Base-by-base conservation (phyloP, 2,888 invertebrate species). In the Ernsta delagoae region DNA sequence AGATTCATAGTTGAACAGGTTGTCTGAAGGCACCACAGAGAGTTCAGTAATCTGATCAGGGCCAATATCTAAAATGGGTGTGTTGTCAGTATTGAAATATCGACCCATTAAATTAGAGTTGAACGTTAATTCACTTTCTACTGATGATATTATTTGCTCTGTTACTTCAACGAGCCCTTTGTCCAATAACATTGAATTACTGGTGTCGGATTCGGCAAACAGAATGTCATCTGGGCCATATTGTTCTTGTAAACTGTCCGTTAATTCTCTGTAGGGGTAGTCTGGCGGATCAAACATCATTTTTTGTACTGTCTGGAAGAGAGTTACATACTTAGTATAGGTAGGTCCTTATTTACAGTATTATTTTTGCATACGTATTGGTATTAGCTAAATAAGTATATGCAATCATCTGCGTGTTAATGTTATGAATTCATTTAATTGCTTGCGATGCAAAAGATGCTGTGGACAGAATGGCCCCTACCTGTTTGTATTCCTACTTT, bases 241-340 rank as follows among this genome's bases (percentile, higher is more conserved):
- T 45, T 86, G 82, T 72, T 89, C 90, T 70, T 77, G 73, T 50
- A 86, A 72, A 31, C 80, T 78, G 56, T 86, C 85, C 12, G 87
- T 80, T 72, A 91, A 75, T 65, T 92, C 92, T 77, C 87, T 92
- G 71, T 87, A 92, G 0, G 92, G 89, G 70, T 85, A 92, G 75
- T 92, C 92, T n/a, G 90, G 89, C 69, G 92, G 90, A 80, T 92
- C 92, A 73, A 90, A 93, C 92, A 93, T 92, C 88, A 89, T 43
- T 90, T 67, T 79, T 79, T 70, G 24, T 68, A 78, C 77, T 67
- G 66, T 72, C 73, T 76, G 74, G 64, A 75, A 71, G 71, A 36
- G 24, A 57, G n/a, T 36, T 2, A 9, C 4, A 31, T 31, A 31
- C 31, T 31, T 31, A 31, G 31, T 31, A 31, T 31, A 31, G 31